Conservation (phyloP, 2,888 invertebrate species). For the Hylaea fasciaria region DNA sequence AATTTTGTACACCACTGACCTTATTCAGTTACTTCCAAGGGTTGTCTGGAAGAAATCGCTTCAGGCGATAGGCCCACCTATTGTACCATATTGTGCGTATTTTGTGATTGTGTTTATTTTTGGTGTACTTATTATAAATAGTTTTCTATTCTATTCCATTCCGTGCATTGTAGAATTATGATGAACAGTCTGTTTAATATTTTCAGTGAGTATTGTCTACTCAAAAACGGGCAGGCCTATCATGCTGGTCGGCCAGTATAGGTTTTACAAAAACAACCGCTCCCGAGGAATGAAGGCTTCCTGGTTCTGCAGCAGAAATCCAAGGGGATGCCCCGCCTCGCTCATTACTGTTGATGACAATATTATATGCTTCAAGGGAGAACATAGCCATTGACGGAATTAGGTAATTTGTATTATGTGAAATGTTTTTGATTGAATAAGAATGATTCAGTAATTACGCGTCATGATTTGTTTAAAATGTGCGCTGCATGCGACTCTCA, state of each 20-base stretch:
- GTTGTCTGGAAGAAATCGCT: too few species aligned
- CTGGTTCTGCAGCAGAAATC: constrained; percentile 58
- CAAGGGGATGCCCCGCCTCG: constrained; percentile 34
- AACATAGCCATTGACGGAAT: constrained; percentile 36
- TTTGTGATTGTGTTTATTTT: too few species aligned
- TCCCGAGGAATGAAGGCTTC: constrained; percentile 49
- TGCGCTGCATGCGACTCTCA: too few species aligned
- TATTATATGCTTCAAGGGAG: constrained; percentile 27
- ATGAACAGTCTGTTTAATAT: neutral
- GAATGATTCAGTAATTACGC: too few species aligned
- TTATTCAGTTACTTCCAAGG: too few species aligned
- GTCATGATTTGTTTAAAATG: too few species aligned
- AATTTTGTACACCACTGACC: too few species aligned
- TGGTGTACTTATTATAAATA: too few species aligned
- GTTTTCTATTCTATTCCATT: too few species aligned
- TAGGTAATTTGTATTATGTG: constrained; percentile 17
- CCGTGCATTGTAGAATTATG: neutral
- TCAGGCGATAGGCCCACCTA: too few species aligned
- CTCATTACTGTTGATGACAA: constrained; percentile 27
- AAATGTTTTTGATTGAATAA: too few species aligned
- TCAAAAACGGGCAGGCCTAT: constrained; percentile 36
- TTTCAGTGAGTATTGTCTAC: constrained; percentile 2
- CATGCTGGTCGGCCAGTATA: constrained; percentile 49
- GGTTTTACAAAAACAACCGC: constrained; percentile 56
- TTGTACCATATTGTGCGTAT: too few species aligned